phyloP scores from a whole-genome alignment of 2,888 invertebrate species.

The Dermolepida albohirtum region DNA sequence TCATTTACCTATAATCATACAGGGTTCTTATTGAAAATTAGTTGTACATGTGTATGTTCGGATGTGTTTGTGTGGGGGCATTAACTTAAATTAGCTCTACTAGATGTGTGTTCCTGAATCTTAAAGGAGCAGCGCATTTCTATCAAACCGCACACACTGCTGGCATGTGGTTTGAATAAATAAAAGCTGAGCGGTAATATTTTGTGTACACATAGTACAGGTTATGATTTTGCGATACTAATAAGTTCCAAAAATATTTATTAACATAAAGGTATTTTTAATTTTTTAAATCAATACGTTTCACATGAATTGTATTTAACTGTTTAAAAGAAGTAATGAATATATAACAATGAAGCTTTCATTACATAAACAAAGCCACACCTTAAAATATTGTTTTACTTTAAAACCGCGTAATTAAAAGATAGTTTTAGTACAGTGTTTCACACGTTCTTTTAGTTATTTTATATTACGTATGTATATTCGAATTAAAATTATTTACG shows the following conservation, averaged over 20 bases:
- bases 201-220: constrained; percentile 9
- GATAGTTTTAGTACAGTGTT: too few species aligned
- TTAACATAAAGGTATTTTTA: constrained; percentile 25
- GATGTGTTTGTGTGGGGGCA: constrained; percentile 5
- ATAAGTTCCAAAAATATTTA: constrained; percentile 25
- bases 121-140: constrained; percentile 13
- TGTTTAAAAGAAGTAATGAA: constrained; percentile 15
- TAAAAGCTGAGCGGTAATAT: too few species aligned
- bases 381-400: too few species aligned
- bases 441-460: too few species aligned
- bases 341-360: background rate
- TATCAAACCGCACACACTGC: constrained; percentile 27
- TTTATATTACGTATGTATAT: too few species aligned
- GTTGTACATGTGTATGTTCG: background rate
- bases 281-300: constrained; percentile 22
- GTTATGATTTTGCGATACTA: constrained; percentile 24
- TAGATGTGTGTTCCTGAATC: constrained; percentile 17
- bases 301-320: constrained; percentile 8
- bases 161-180: constrained; percentile 15
- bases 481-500: too few species aligned
- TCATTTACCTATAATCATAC: constrained; percentile 33
- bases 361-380: too few species aligned
- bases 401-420: too few species aligned
- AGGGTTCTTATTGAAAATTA: constrained; percentile 24
- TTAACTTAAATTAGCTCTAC: constrained; percentile 25